Base-by-base conservation (phyloP, 2,113 vertebrate genomes). In the Rousettus leschenaultii region DNA sequence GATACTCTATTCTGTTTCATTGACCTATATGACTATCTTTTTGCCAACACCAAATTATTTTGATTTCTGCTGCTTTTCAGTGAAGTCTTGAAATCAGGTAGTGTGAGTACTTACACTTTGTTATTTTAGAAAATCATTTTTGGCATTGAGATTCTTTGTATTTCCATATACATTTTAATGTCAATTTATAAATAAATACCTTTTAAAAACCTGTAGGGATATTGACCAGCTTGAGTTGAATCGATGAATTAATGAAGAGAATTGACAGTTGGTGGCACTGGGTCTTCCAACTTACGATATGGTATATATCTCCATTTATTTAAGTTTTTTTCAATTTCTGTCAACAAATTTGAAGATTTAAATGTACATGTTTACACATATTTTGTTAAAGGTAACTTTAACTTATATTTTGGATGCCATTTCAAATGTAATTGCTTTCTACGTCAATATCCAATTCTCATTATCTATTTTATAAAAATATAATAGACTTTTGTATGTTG, bases 121-220 rank as follows among this genome's bases (percentile, higher is more conserved):
- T 94, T 87, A 59, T 43, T 87, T 96, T 68, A 87, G 61, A 82
- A 87, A 71, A 68, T 74, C 68, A 7, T 86, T 96, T 90, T 51
- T 61, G 61, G 21, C 8, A 61, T 77, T 45, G 87, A 83, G 43
- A 55, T 83, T 6, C 26, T 61, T 83, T 26, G 55, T 12, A 84
- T 89, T 83, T 71, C 53, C 71, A 68, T 33, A 61, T 24, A 77
- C 70, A 80, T 55, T 87, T 82, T 83, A 91, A 13, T 53, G 61
- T 75, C 48, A 33, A 24, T 13, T 82, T 86, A 7, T 91, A 71
- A 96, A 74, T 91, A 86, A 10, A 40, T 40, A 40, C 40, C 28
- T 82, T 86, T 86, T 53, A 68, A 95, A 92, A 95, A 55, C 30
- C 19, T 65, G 4, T 86, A 80, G 26, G 11, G 8, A 90, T 74